These are phyloP conservation scores for Channa striata DNA, from an alignment of 2,797 vertebrate species.

Conservation along the genomic window DNA sequence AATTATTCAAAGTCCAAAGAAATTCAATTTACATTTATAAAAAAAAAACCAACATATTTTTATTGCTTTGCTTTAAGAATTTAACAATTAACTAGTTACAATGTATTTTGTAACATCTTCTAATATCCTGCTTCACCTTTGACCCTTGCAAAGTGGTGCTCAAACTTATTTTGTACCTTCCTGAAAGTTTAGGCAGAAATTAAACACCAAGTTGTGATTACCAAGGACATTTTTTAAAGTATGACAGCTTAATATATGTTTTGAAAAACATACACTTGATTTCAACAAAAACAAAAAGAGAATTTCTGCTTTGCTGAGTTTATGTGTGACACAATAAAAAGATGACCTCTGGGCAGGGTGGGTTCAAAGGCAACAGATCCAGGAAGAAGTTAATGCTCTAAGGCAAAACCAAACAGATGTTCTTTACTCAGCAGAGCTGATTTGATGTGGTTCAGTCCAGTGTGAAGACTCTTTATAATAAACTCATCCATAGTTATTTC, in stretches of 20 bases:
- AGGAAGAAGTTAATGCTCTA: no score
- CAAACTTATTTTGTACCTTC: not conserved
- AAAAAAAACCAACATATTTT: no score
- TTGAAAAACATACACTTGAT: not conserved
- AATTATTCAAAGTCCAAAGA: not conserved
- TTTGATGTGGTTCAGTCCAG: not conserved
- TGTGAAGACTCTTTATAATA: not conserved
- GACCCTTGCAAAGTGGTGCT: not conserved
- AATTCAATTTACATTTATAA: not conserved
- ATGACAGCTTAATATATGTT: no score
- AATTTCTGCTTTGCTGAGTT: not conserved
- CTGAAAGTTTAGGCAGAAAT: not conserved
- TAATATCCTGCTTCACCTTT: not conserved
- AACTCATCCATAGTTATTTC: not conserved
- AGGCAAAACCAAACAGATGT: conserved; percentile 28
- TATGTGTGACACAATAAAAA: not conserved
- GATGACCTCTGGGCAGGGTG: conserved; percentile 25
- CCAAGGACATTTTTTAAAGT: not conserved
- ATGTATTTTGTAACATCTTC: no score
- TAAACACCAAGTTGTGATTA: no score
- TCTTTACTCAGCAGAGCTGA: not conserved
- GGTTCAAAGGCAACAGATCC: conserved; percentile 36
- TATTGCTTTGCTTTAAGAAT: no score
- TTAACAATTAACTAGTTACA: no score
- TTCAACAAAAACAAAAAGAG: not conserved